phyloP scores from a whole-genome alignment of 2,797 vertebrate genomes.

The Anguilla megastoma region DNA sequence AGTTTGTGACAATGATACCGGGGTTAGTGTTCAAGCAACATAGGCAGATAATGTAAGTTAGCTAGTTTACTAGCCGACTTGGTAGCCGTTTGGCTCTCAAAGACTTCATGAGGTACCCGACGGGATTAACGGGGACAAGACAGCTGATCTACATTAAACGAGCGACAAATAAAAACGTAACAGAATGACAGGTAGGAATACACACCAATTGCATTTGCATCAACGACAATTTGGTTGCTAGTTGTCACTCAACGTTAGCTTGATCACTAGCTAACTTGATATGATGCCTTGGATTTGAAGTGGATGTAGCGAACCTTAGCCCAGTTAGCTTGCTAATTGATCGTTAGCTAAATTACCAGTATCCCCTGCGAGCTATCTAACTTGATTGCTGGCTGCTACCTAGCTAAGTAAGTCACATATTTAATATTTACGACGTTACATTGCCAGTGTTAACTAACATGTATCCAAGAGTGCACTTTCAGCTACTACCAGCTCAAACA shows the following conservation, averaged over 20 bases:
- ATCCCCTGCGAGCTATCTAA: background rate
- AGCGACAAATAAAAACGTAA: conserved; percentile 7
- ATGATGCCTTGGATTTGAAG: background rate
- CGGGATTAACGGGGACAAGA: background rate
- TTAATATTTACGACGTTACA: background rate
- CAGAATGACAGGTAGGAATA: conserved; percentile 33
- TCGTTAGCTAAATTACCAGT: background rate
- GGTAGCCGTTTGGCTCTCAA: background rate
- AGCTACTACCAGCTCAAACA: background rate
- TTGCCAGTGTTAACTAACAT: background rate
- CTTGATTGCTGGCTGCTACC: background rate
- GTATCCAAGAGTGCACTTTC: background rate
- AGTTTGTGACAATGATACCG: conserved; percentile 16
- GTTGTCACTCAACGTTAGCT: background rate
- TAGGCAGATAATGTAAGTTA: background rate
- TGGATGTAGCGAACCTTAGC: background rate
- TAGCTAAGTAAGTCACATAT: background rate
- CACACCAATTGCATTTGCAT: background rate
- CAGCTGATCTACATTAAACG: conserved; percentile 13
- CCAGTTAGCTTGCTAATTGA: background rate
- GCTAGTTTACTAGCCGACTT: background rate
- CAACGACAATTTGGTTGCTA: background rate
- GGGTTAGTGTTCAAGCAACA: background rate
- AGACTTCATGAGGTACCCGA: conserved; percentile 20
- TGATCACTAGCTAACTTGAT: background rate